Evolutionary conservation across 1,140 invertebrate genomes (phyloP).

Genomic region (Belonocnema kinseyi): DNA sequence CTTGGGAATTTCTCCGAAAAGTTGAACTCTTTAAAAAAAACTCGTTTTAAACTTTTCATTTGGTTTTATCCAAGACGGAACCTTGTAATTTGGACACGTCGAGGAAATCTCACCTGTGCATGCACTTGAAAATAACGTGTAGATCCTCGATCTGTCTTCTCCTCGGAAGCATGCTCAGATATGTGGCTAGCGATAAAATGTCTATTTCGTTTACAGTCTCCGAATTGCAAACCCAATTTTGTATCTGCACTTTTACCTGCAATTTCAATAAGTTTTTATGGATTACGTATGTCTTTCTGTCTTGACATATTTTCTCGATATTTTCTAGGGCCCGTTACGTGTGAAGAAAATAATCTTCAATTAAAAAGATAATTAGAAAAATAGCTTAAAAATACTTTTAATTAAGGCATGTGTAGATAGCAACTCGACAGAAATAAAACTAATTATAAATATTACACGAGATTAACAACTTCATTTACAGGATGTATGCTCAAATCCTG

Average conservation of each 20-base stretch:
- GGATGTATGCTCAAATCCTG: no score
- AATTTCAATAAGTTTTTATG: constrained; percentile 37
- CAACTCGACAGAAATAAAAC: not conserved
- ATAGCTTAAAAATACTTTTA: constrained; percentile 24
- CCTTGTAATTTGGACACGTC: no score
- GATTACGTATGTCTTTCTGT: not conserved
- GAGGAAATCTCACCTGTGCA: constrained; percentile 63
- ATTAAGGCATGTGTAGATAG: constrained; percentile 26
- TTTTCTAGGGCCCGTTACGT: constrained; percentile 40
- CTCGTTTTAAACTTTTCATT: no score
- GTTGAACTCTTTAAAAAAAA: no score
- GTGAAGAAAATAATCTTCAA: constrained; percentile 30
- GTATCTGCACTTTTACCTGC: constrained; percentile 70
- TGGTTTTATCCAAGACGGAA: no score
- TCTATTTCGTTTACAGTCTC: constrained; percentile 67
- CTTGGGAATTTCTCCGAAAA: no score
- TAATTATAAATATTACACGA: constrained; percentile 2
- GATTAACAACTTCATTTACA: not conserved
- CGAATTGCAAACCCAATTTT: constrained; percentile 67
- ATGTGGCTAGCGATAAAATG: constrained; percentile 69
- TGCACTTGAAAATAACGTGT: constrained; percentile 67
- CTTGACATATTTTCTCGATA: not conserved
- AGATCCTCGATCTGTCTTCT: constrained; percentile 69
- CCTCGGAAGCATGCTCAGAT: constrained; percentile 69
- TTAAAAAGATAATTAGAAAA: constrained; percentile 16